phyloP scores from a whole-genome alignment of 2,797 vertebrate genomes.

The Synaphobranchus kaupii region DNA sequence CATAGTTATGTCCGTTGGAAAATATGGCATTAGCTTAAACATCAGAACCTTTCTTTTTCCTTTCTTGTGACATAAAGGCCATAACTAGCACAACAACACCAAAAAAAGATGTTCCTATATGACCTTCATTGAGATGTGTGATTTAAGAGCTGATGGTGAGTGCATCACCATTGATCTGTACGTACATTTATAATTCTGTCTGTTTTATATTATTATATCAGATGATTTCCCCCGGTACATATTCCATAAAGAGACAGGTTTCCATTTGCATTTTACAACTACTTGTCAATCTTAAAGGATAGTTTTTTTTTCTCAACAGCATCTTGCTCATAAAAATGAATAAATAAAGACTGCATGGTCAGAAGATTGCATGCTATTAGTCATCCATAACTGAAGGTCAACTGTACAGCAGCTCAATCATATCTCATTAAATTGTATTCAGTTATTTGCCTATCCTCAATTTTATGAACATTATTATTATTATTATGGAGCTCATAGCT shows the following conservation, averaged over 20 bases:
- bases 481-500: conserved; percentile 26
- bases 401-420: conserved; percentile 26
- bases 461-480: conserved; percentile 15
- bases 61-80: conserved; percentile 36
- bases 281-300: conserved; percentile 13
- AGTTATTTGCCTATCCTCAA: conserved; percentile 34
- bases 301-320: conserved; percentile 13
- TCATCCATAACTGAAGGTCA: conserved; percentile 38
- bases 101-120: conserved; percentile 18
- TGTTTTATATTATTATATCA: conserved; percentile 13
- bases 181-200: not conserved
- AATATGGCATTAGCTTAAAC: conserved; percentile 18
- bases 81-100: conserved; percentile 31
- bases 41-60: conserved; percentile 29
- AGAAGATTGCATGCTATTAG: conserved; percentile 44
- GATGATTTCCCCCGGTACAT: not conserved
- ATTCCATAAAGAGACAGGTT: conserved; percentile 21
- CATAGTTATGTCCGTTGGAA: not conserved
- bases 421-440: conserved; percentile 34
- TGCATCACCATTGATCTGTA: not conserved
- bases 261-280: conserved; percentile 6
- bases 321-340: conserved; percentile 29
- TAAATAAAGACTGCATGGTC: conserved; percentile 40
- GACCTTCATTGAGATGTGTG: conserved; percentile 29
- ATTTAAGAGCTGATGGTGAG: not conserved